These are phyloP conservation scores for Pterocles gutturalis DNA, from an alignment of 2,113 vertebrate species.

Conservation along the genomic window DNA sequence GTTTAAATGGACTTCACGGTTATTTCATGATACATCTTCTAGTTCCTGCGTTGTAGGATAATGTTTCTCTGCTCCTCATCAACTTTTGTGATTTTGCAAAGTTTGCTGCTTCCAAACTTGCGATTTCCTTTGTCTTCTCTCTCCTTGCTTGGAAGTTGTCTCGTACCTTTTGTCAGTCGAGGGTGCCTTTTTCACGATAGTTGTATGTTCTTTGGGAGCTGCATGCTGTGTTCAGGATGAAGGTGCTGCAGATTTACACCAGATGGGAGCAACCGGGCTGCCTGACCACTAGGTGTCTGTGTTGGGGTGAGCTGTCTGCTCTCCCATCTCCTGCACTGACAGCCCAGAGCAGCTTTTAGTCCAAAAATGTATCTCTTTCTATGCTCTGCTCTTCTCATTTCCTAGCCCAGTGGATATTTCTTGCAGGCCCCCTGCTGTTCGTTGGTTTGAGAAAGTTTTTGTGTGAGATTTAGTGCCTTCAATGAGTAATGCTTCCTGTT, in stretches of 20 bases:
- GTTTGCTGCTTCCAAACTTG: neutral
- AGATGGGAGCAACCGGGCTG: neutral
- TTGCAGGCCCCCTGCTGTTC: neutral
- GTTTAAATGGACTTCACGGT: neutral
- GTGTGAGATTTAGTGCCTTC: neutral
- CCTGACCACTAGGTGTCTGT: conserved; percentile 4
- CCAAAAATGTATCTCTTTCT: accelerated
- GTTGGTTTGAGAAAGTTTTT: neutral
- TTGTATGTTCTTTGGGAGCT: accelerated
- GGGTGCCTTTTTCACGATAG: accelerated
- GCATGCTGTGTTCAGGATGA: accelerated
- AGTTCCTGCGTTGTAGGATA: neutral
- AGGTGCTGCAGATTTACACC: accelerated
- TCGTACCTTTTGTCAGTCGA: neutral
- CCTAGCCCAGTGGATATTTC: neutral
- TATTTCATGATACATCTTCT: neutral
- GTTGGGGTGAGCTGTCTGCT: neutral
- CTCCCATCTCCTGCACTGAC: accelerated
- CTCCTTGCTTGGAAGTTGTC: neutral
- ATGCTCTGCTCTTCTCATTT: neutral
- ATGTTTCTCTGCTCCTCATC: neutral
- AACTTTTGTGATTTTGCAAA: neutral
- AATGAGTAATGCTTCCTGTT: neutral
- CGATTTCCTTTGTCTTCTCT: neutral
- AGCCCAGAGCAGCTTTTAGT: accelerated